A percentile compares a stretch with the other conserved stretches of the same genome.
phyloP scores from a whole-genome alignment of 2,797 vertebrate genomes.

The Anniella stebbinsi region DNA sequence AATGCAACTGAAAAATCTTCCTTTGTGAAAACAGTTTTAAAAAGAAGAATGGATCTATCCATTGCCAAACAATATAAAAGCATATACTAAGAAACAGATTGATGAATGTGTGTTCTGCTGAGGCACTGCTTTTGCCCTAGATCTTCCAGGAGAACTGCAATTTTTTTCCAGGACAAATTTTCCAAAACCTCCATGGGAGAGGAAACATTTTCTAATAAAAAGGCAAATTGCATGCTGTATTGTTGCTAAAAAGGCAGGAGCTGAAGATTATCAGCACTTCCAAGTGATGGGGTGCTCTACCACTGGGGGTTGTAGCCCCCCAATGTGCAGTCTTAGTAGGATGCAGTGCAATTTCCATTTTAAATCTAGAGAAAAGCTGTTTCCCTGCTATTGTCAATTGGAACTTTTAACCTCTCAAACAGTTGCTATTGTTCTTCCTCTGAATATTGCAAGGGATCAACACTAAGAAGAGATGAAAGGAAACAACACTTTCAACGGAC shows the following conservation, averaged over 20 bases:
- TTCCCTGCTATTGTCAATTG: neutral
- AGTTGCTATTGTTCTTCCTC: neutral
- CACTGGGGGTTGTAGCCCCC: too few species aligned
- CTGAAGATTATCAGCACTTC: neutral
- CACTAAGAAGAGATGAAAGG: neutral
- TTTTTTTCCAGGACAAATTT: conserved; percentile 11
- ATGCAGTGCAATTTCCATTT: conserved; percentile 8
- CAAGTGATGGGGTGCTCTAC: neutral
- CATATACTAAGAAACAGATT: conserved; percentile 27
- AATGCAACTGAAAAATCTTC: conserved; percentile 16
- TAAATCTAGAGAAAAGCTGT: neutral
- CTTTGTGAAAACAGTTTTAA: neutral
- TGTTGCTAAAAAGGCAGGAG: neutral
- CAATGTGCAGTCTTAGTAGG: neutral
- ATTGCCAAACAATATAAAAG: conserved; percentile 17
- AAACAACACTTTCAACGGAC: neutral
- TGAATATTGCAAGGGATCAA: neutral
- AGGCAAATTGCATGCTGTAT: neutral
- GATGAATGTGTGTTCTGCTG: neutral
- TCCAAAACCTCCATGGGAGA: neutral
- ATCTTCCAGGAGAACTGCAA: neutral
- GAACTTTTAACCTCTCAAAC: neutral
- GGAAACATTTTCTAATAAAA: neutral
- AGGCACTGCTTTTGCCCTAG: conserved; percentile 6
- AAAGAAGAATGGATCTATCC: conserved; percentile 14